Percentiles rank a stretch among this genome's conserved stretches.
These are phyloP conservation scores for Yponomeuta evonymella DNA, from an alignment of 2,888 invertebrate species.

Conservation along the genomic window DNA sequence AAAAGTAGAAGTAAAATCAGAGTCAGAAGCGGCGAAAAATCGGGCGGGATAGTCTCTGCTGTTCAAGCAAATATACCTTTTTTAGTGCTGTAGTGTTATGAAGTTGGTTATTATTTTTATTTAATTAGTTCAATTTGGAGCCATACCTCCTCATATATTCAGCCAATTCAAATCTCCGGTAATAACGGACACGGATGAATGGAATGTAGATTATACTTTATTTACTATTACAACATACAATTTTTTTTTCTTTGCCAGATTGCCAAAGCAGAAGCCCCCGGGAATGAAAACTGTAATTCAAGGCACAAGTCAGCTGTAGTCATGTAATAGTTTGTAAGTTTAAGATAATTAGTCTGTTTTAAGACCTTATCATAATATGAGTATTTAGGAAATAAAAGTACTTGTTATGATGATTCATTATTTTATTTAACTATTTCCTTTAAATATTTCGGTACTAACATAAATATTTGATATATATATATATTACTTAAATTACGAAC, in stretches of 20 bases:
- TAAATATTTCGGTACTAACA: constrained; percentile 18
- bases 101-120: too few species aligned
- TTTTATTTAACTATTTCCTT: background rate
- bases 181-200: too few species aligned
- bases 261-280: constrained; percentile 63
- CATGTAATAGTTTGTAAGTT: constrained; percentile 6
- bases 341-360: background rate
- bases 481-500: constrained; percentile 16
- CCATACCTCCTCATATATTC: too few species aligned
- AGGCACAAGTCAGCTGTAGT: constrained; percentile 62
- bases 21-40: too few species aligned
- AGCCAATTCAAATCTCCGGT: too few species aligned
- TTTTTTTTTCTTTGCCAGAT: constrained; percentile 34
- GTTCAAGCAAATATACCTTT: too few species aligned
- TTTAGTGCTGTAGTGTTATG: too few species aligned
- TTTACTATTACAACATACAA: too few species aligned
- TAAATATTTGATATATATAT: constrained; percentile 7
- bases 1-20: too few species aligned
- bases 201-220: too few species aligned
- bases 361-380: background rate
- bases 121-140: too few species aligned
- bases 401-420: background rate
- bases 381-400: background rate
- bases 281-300: constrained; percentile 59
- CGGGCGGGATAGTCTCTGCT: too few species aligned